Percentiles rank a stretch among this genome's conserved stretches.
Conservation (phyloP, 2,797 vertebrate species). For the Siniperca scherzeri region DNA sequence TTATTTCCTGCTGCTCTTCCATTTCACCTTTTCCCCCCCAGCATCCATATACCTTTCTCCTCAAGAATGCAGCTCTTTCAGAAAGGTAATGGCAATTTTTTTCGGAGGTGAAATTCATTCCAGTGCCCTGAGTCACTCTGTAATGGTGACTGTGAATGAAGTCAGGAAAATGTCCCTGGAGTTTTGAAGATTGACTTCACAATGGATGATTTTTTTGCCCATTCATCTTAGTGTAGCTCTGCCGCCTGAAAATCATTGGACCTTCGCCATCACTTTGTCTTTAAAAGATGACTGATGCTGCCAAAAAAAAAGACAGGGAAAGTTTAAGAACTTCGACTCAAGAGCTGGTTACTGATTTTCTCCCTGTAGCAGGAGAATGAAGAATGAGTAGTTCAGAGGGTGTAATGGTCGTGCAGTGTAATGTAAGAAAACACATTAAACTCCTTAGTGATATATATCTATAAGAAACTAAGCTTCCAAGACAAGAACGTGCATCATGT, state of each 20-base stretch:
- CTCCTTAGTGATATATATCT: conserved; percentile 8
- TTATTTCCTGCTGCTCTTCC: conserved; percentile 23
- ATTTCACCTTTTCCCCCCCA: neutral
- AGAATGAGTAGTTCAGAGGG: neutral
- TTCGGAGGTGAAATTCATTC: conserved; percentile 43
- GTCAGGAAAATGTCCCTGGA: conserved; percentile 61
- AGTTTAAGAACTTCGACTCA: conserved; percentile 50
- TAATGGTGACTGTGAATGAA: conserved; percentile 61
- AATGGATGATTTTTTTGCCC: conserved; percentile 52
- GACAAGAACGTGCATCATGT: conserved; percentile 5
- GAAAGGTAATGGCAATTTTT: conserved; percentile 57
- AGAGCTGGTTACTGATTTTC: conserved; percentile 34
- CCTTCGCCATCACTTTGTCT: conserved; percentile 59
- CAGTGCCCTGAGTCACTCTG: conserved; percentile 48
- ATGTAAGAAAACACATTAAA: conserved; percentile 19
- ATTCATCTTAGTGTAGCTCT: conserved; percentile 57
- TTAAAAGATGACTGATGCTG: conserved; percentile 62
- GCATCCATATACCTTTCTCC: neutral
- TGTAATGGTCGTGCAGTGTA: neutral
- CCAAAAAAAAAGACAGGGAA: conserved; percentile 46
- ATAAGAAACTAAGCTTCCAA: conserved; percentile 3
- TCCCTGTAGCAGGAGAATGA: conserved; percentile 7
- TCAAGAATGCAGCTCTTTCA: conserved; percentile 21
- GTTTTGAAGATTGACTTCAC: conserved; percentile 58
- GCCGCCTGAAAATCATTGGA: conserved; percentile 52